Evolutionary conservation across 2,888 invertebrate genomes (phyloP), one percentile per base, ranked within the genome.

Genomic region (Ephialtes manifestator): DNA sequence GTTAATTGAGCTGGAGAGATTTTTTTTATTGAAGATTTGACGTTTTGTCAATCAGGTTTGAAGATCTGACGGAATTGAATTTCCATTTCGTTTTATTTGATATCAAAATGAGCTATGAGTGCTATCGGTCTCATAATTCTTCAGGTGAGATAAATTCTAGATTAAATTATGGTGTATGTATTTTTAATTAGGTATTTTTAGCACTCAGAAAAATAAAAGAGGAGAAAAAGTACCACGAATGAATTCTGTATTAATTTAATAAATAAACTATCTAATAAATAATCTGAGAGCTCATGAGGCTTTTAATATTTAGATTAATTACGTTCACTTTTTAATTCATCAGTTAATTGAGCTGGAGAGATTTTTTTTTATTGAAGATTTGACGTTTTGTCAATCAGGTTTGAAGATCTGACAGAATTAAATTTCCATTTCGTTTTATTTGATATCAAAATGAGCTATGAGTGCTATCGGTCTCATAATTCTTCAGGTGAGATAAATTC

Each of bases 401-500:
- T 1, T n/a, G 0, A 11, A 20, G 2, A 10, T 55, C 24, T 28
- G 35, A 63, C 15, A 8, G 35, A n/a, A 39, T n/a, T 60, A 3
- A 11, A 60, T 28, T 75, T 60, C 48, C 28, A 46, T 46, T 72
- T 76, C 46, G 48, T 20, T 35, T n/a, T 18, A 7, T 35, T 0
- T 48, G 4, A 48, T 15, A 15, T 51, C 43, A n/a, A 11, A 35
- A 15, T 48, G 15, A 77, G 86, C 70, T 74, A 87, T 88, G 88
- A 87, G 80, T 77, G 80, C 70, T 10, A 13, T 86, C 63, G 74
- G 81, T 53, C 53, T 87, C 15, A 53, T 87, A 28, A 72, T 88
- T 63, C 78, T 87, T 48, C 87, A 84, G 87, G 88, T 88, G 63
- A n/a, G n/a, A n/a, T n/a, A n/a, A n/a, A n/a, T n/a, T n/a, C n/a